Evolutionary conservation across 1,140 invertebrate species (phyloP).

Genomic region (Meloidogyne exigua): DNA sequence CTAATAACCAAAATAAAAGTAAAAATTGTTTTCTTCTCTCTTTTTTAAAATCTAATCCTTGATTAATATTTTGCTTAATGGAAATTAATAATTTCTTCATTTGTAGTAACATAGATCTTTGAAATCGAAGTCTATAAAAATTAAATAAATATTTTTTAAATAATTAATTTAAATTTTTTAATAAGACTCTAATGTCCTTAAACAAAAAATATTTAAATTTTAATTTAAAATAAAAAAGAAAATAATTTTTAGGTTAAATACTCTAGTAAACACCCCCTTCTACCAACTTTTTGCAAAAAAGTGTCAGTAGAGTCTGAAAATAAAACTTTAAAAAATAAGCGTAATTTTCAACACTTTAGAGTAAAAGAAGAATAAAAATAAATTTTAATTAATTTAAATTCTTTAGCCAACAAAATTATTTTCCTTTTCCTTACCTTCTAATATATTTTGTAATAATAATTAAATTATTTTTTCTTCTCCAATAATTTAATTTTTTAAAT

Average conservation of each 20-base stretch:
- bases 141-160: no score
- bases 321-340: background rate
- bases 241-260: no score
- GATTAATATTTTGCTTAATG: background rate
- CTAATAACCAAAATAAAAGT: conserved; percentile 1
- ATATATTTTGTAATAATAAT: conserved; percentile 1
- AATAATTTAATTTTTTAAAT: conserved; percentile 1
- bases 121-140: background rate
- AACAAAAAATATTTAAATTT: no score
- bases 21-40: background rate
- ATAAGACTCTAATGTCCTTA: no score
- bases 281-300: no score
- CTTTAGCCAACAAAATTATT: no score
- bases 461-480: background rate
- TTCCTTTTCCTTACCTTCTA: background rate
- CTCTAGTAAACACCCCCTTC: no score
- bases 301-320: no score
- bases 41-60: background rate
- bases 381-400: no score
- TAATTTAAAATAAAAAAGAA: no score
- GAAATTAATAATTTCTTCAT: background rate
- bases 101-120: background rate
- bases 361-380: background rate
- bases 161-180: no score
- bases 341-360: background rate